Evolutionary conservation across 2,888 invertebrate species (phyloP).

Genomic region (Drosophila testacea): DNA sequence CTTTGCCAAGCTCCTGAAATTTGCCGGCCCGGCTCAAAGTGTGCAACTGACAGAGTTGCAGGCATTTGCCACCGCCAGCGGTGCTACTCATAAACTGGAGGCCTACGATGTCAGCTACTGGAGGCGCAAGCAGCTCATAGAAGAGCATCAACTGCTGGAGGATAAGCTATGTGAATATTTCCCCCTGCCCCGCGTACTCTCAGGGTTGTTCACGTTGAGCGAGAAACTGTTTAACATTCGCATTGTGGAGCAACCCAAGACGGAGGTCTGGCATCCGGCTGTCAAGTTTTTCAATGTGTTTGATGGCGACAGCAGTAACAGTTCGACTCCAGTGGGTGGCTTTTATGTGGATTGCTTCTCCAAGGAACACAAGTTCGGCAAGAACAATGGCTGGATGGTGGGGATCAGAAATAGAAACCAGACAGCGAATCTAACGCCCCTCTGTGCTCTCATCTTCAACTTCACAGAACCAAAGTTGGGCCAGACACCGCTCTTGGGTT

Average conservation of each 20-base stretch:
- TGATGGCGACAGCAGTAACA: slow-evolving; percentile 85
- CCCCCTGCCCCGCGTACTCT: slow-evolving; percentile 92
- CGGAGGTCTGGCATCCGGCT: slow-evolving; percentile 93
- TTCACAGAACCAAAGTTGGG: slow-evolving; percentile 88
- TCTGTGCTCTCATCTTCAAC: slow-evolving; percentile 94
- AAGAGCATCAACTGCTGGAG: slow-evolving; percentile 89
- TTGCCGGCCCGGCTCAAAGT: slow-evolving; percentile 91
- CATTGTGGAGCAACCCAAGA: slow-evolving; percentile 88
- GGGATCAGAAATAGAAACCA: slow-evolving; percentile 91
- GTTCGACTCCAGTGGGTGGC: slow-evolving; percentile 88
- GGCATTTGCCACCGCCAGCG: slow-evolving; percentile 90
- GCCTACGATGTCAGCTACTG: slow-evolving; percentile 96
- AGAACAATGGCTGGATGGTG: slow-evolving; percentile 91
- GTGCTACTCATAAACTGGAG: slow-evolving; percentile 89
- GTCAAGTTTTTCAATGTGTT: slow-evolving; percentile 93
- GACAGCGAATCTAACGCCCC: slow-evolving; percentile 88
- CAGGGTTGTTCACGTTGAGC: slow-evolving; percentile 91
- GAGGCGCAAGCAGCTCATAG: slow-evolving; percentile 90
- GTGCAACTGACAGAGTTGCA: slow-evolving; percentile 90
- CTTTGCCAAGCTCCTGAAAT: slow-evolving; percentile 88
- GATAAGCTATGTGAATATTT: slow-evolving; percentile 92
- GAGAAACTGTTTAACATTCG: slow-evolving; percentile 92
- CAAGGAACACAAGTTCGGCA: slow-evolving; percentile 88
- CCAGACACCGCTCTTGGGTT: slow-evolving; percentile 90
- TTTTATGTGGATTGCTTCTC: slow-evolving; percentile 95